Base-by-base conservation (phyloP, 2,888 invertebrate species). In the Rhogogaster chlorosoma region DNA sequence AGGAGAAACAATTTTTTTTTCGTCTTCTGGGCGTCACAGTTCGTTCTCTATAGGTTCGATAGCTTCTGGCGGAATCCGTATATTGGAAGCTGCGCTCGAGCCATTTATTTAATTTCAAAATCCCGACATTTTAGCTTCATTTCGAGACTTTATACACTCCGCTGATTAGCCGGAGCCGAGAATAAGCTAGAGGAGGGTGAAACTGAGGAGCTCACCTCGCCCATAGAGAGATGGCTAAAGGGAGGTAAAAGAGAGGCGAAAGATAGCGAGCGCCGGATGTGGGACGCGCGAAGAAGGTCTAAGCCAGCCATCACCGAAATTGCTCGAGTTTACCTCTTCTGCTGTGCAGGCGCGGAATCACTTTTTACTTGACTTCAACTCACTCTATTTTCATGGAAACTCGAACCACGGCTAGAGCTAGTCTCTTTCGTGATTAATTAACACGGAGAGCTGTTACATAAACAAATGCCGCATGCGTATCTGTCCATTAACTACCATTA, bases 301-400 rank as follows among this genome's bases (percentile, higher is more conserved):
- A 90, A 92, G 91, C 90, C 89, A 89, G 90, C 91, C 91, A 92
- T 92, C 92, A 91, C 90, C 89, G 90, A 91, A 92, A 92, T 92
- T 92, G 91, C 91, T 89, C 88, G 89, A 90, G 89, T 90, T 91
- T 90, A 90, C 89, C 86, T 88, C 89, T 88, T 86, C 86, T 88
- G 84, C 87, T 84, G 49, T 67, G 71, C 80, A 78, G 78, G 78
- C 57, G 57, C 15, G 78, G 78, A 78, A 78, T 78, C 78, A 78
- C 78, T 78, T 78, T 78, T 78, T 78, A 78, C 57, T 78, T 78
- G 53, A 78, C 78, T 78, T 87, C 87, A 88, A 88, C 88, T 88
- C 89, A 89, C 77, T 49, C 77, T 53, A 53, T 77, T 77, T 77
- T 73, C 42, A 73, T 42, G 73, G 42, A n/a, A 73, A 49, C 75